phyloP scores from a whole-genome alignment of 2,888 invertebrate species.

The Drosophila niveifrons region DNA sequence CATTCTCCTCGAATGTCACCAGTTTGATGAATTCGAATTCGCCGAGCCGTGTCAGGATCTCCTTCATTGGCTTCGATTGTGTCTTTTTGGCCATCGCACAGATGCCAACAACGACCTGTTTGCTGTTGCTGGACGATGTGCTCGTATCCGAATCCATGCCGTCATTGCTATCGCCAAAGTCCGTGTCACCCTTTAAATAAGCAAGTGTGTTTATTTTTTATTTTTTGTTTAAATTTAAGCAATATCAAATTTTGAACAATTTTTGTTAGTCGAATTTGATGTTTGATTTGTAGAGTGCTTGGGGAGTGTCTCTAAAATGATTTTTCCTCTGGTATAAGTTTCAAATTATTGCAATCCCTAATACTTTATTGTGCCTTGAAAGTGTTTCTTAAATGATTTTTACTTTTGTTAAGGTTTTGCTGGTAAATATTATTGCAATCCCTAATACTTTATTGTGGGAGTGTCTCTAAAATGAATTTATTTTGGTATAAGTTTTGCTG shows the following conservation, averaged over 20 bases:
- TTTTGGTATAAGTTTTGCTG: too few species aligned
- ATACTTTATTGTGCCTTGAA: too few species aligned
- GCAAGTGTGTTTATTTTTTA: neutral
- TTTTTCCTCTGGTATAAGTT: too few species aligned
- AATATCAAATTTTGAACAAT: slow-evolving; percentile 5
- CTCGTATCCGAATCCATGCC: slow-evolving; percentile 88
- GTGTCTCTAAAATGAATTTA: too few species aligned
- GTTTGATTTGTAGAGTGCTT: neutral
- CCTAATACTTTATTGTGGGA: too few species aligned
- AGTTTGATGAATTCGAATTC: slow-evolving; percentile 98
- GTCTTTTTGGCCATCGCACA: slow-evolving; percentile 99
- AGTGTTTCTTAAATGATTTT: too few species aligned
- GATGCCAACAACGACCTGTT: slow-evolving; percentile 98
- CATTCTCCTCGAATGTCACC: slow-evolving; percentile 97
- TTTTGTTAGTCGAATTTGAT: slow-evolving; percentile 9
- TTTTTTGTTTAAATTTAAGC: too few species aligned
- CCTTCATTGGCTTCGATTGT: slow-evolving; percentile 99
- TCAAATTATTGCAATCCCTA: too few species aligned
- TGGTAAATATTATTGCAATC: too few species aligned
- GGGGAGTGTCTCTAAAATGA: too few species aligned
- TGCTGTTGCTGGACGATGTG: slow-evolving; percentile 88
- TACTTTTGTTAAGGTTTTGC: too few species aligned
- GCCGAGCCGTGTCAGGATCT: slow-evolving; percentile 97
- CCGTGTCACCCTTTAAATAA: slow-evolving; percentile 89
- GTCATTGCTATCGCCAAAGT: slow-evolving; percentile 88